Evolutionary conservation across 1,140 invertebrate species (phyloP).

Genomic region (Trachymyrmex cornetzi): DNA sequence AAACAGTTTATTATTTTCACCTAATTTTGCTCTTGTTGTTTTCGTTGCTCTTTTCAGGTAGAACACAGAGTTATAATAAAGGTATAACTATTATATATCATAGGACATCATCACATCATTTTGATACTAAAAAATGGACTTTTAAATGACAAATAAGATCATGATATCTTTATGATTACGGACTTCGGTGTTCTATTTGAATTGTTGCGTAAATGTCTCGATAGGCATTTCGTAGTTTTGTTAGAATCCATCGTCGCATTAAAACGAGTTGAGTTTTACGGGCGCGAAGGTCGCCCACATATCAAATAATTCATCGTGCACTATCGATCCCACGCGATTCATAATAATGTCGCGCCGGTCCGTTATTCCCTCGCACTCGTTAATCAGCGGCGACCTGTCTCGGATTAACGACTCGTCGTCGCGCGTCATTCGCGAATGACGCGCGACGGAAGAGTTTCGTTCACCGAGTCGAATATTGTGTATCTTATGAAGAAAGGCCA

Average conservation of each 20-base stretch:
- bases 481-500: constrained; percentile 69
- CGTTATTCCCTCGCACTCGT: constrained; percentile 44
- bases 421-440: constrained; percentile 54
- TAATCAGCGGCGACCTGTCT: constrained; percentile 60
- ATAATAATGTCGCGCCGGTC: background rate
- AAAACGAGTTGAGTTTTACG: background rate
- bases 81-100: no score
- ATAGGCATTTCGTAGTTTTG: background rate
- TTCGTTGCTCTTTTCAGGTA: no score
- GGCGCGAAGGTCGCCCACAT: constrained; percentile 38
- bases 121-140: no score
- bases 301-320: constrained; percentile 47
- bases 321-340: constrained; percentile 48
- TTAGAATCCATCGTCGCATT: background rate
- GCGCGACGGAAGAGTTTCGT: constrained; percentile 66
- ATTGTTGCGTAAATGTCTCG: background rate
- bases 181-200: background rate
- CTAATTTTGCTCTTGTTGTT: no score
- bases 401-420: constrained; percentile 65
- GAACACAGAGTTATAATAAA: no score
- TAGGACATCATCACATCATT: no score
- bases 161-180: no score
- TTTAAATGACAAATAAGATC: no score
- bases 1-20: no score
- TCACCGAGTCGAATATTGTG: constrained; percentile 67